Base-by-base conservation (phyloP, 2,113 vertebrate species). In the Carollia perspicillata region DNA sequence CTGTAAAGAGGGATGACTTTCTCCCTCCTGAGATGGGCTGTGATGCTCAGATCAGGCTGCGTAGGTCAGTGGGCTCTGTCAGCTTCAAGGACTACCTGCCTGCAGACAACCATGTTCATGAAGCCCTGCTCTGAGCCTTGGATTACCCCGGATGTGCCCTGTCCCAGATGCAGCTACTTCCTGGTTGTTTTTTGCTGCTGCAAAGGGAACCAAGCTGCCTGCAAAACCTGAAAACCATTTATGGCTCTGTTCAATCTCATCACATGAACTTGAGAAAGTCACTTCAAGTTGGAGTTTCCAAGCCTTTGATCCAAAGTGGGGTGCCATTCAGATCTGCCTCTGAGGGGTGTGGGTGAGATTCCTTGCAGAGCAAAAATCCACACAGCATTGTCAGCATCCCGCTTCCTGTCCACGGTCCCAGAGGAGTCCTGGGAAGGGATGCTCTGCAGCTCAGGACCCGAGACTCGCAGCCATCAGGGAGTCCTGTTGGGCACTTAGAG, bases 31-130 rank as follows among this genome's bases (percentile, higher is more conserved):
- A 68, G 9, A 13, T 51, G 2, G 12, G n/a, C 37, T 28, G 20
- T 40, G 40, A 87, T 6, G 58, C 28, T 81, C 75, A 28, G 68
- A 2, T 77, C 35, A n/a, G 30, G 22, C 37, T 87, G 68, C 14
- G 5, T 1, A 1, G 20, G 30, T 58, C 69, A 79, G 0, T 1
- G 11, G 51, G 53, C 5, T n/a, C 58, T 60, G 44, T 44, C 44
- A 49, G 22, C 35, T 7, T 60, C 26, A 22, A 30, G 2, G 44
- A 10, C 2, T 14, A 11, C 28, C 37, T 72, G 75, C 44, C 30
- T 78, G 53, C n/a, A 35, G 68, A 23, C 9, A 23, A 2, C 10
- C 12, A 3, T 11, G 30, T 42, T 80, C 6, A 0, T 9, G 5
- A 44, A 14, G 26, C 37, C 8, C 33, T 35, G 35, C 23, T 65